Evolutionary conservation across 2,888 invertebrate genomes (phyloP).

Genomic region (Sinodicranocentrus sp.): DNA sequence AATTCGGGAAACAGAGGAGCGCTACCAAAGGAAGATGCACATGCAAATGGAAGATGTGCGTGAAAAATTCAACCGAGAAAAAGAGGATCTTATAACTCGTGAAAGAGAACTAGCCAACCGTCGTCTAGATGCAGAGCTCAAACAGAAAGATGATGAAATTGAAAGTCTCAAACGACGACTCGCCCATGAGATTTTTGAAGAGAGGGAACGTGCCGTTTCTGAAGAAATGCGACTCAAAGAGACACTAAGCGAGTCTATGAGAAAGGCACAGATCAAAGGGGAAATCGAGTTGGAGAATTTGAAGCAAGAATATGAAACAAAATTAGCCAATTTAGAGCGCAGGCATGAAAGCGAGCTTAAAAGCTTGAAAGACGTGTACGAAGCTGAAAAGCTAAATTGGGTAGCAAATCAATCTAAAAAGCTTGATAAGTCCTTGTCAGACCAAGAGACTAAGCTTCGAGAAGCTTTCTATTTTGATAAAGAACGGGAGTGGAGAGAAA

Average conservation of each 20-base stretch:
- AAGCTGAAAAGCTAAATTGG: conserved; percentile 84
- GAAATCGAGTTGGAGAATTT: conserved; percentile 73
- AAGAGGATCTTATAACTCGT: conserved; percentile 80
- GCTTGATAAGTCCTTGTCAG: conserved; percentile 82
- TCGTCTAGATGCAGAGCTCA: conserved; percentile 66
- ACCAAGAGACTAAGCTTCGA: conserved; percentile 84
- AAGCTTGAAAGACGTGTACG: conserved; percentile 82
- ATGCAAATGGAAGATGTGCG: conserved; percentile 83
- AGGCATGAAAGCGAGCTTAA: conserved; percentile 80
- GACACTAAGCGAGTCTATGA: conserved; percentile 69
- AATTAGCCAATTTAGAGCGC: conserved; percentile 79
- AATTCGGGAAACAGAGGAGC: conserved; percentile 83
- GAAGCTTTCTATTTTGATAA: conserved; percentile 86
- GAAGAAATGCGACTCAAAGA: conserved; percentile 72
- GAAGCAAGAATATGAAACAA: conserved; percentile 80
- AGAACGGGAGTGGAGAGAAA: conserved; percentile 88
- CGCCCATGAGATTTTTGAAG: conserved; percentile 72
- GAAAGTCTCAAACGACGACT: conserved; percentile 67
- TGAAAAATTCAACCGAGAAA: conserved; percentile 82
- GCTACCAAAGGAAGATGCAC: conserved; percentile 83
- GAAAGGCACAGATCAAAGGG: conserved; percentile 73
- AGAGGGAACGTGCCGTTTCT: conserved; percentile 67
- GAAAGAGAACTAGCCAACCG: conserved; percentile 70
- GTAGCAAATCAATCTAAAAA: conserved; percentile 83
- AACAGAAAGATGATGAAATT: conserved; percentile 69